Evolutionary conservation across 1,140 invertebrate species (phyloP), one percentile per base, ranked within the genome.

Genomic region (Temnothorax nylanderi): DNA sequence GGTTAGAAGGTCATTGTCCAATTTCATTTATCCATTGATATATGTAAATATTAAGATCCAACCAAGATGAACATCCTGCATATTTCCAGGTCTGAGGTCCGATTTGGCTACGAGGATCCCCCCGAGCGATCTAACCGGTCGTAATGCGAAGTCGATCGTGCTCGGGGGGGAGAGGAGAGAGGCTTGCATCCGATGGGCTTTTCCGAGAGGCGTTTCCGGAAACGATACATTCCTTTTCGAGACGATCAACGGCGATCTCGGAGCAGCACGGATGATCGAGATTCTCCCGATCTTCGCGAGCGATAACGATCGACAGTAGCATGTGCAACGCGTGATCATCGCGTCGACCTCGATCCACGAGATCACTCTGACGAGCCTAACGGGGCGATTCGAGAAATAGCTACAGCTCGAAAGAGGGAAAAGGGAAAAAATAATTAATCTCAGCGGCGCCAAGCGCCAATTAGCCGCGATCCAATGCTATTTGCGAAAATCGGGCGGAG

Each of bases 101-200:
- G n/a, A 67, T 67, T 67, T 26, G 60, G n/a, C 7, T 10, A 47
- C 77, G 8, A 65, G 34, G 4, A 54, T 44, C 56, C 49, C 74
- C 49, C 75, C 58, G 76, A 65, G 41, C 76, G 58, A 65, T 65
- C 58, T 34, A 37, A 21, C 44, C 60, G 76, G 8, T 78, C 60
- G 76, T 78, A 49, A 71, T 44, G 64, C 49, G 18, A 47, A 71
- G 16, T 81, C 77, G 77, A 71, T 56, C 77, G 62, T 54, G 78
- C 64, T 81, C 77, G 47, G 77, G 51, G 47, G 47, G 54, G 21
- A n/a, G 8, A 41, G 56, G 51, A 72, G 49, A 58, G 26, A 58
- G 51, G 49, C 7, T 16, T 51, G 47, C 4, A 58, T 44, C 65
- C 32, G 47, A 16, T 21, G 11, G n/a, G 4, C 21, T 72, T 71